These are phyloP conservation scores for Cephus rjabovi DNA, from an alignment of 2,888 invertebrate species.

Conservation along the genomic window DNA sequence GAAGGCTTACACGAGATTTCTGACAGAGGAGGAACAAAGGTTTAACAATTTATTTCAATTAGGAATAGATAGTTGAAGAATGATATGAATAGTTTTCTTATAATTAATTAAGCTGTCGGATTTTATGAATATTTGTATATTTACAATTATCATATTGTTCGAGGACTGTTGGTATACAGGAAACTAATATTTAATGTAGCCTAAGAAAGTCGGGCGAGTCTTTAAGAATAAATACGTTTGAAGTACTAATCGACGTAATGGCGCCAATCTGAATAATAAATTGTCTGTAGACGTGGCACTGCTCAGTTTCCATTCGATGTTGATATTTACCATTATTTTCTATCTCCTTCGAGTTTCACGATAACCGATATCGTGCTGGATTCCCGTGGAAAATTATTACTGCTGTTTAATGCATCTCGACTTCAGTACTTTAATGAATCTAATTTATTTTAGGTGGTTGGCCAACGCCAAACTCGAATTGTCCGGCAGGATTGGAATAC, in stretches of 20 bases:
- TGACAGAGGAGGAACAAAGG: constrained; percentile 80
- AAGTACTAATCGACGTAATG: neutral
- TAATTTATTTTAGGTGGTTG: constrained; percentile 76
- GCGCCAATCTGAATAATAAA: neutral
- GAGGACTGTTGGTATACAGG: neutral
- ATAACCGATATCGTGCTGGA: neutral
- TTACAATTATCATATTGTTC: neutral
- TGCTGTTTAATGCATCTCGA: neutral
- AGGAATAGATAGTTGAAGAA: neutral
- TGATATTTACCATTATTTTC: neutral
- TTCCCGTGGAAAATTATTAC: neutral
- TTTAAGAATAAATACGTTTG: neutral
- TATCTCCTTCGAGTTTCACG: neutral
- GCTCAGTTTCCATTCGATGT: neutral
- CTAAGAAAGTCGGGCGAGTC: neutral
- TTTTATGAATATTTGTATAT: too few relatives aligned
- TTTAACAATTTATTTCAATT: constrained; percentile 51
- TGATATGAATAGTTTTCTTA: neutral
- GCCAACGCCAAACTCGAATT: constrained; percentile 78
- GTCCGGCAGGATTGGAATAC: constrained; percentile 90
- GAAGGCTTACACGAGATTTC: constrained; percentile 74
- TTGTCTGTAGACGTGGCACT: neutral
- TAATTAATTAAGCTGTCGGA: constrained; percentile 8
- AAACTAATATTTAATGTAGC: neutral
- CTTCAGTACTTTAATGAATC: neutral